Conservation (phyloP, 2,797 vertebrate genomes). For the Oceanodroma leucorhoa region DNA sequence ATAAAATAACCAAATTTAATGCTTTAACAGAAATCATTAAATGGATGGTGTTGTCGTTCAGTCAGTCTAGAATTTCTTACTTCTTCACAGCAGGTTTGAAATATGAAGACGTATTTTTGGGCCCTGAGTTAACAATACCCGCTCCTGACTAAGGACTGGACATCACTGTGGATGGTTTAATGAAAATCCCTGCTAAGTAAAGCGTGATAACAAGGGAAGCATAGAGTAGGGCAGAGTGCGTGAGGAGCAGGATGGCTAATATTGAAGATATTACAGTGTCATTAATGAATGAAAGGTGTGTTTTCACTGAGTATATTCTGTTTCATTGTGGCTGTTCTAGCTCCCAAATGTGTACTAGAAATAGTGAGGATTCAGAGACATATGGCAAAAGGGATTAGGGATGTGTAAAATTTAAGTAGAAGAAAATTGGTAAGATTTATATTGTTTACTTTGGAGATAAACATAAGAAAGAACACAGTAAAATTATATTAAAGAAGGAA, state of each 20-base stretch:
- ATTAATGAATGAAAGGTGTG: background rate
- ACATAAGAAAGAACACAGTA: background rate
- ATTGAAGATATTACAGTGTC: background rate
- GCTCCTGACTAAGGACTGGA: background rate
- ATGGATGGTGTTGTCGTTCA: background rate
- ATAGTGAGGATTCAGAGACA: background rate
- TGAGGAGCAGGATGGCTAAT: background rate
- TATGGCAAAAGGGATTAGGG: background rate
- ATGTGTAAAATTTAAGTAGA: background rate
- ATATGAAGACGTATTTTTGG: background rate
- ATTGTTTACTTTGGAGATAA: background rate
- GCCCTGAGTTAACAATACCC: background rate
- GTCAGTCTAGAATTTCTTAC: background rate
- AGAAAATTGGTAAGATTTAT: background rate
- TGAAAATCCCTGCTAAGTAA: background rate
- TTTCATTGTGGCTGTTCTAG: background rate
- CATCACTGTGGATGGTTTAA: background rate
- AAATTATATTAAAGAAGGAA: background rate
- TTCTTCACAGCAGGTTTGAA: background rate
- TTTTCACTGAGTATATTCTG: background rate
- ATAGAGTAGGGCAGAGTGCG: background rate
- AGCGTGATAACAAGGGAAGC: background rate
- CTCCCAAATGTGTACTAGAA: background rate
- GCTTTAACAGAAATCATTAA: slow-evolving; percentile 21
- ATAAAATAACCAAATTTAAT: slow-evolving; percentile 39